These are phyloP conservation scores for Bostrychus sinensis DNA, from an alignment of 2,113 vertebrate species.

Conservation along the genomic window DNA sequence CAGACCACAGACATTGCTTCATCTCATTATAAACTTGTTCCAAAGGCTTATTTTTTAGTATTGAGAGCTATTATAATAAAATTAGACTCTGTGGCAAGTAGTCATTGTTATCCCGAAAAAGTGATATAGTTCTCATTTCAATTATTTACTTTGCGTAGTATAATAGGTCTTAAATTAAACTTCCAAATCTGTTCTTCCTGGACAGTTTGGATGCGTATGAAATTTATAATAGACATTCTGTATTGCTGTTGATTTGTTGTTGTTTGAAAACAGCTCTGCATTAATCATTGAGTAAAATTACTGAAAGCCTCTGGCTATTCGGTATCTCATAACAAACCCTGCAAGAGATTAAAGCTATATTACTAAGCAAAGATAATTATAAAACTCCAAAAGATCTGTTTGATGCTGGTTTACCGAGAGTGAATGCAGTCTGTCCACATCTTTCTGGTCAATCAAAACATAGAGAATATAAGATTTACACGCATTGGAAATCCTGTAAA, in stretches of 20 bases:
- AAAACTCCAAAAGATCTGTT: neutral
- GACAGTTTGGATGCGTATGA: neutral
- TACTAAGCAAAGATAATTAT: neutral
- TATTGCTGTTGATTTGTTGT: neutral
- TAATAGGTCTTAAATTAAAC: too few species aligned
- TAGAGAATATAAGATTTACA: neutral
- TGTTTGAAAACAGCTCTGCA: too few species aligned
- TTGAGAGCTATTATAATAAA: too few species aligned
- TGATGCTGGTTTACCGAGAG: neutral
- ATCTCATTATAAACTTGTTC: too few species aligned
- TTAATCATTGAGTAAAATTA: neutral
- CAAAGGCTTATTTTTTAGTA: too few species aligned
- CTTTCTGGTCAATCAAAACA: neutral
- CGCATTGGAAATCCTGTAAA: neutral
- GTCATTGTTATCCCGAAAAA: too few species aligned
- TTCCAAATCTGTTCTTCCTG: neutral
- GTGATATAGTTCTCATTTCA: too few species aligned
- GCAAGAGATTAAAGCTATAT: neutral
- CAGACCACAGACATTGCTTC: too few species aligned
- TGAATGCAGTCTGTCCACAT: neutral
- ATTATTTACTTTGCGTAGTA: too few species aligned
- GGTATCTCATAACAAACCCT: neutral
- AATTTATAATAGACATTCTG: too few species aligned
- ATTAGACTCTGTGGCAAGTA: too few species aligned
- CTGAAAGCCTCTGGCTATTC: neutral